Evolutionary conservation across 2,888 invertebrate species (phyloP).

Genomic region (Drosophila phalerata): DNA sequence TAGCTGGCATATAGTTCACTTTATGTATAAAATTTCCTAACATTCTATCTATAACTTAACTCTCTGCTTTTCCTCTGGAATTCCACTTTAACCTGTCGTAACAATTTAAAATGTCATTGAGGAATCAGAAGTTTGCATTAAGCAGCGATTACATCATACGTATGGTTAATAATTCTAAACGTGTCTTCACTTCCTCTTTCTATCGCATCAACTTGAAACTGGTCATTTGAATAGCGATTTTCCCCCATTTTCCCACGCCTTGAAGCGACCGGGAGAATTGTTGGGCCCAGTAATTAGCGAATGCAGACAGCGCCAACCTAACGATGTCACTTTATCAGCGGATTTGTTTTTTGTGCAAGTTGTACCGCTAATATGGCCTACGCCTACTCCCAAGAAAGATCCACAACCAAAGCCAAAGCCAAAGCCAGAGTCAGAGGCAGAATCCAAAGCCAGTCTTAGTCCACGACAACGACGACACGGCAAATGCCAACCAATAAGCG

Average conservation of each 20-base stretch:
- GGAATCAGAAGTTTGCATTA: slow-evolving; percentile 17
- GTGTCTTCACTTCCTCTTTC: slow-evolving; percentile 35
- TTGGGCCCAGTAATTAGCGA: slow-evolving; percentile 72
- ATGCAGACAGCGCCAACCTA: slow-evolving; percentile 80
- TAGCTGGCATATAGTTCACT: too few relatives aligned
- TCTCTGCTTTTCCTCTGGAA: not conserved
- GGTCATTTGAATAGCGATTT: slow-evolving; percentile 60
- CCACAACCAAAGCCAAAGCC: slow-evolving; percentile 49
- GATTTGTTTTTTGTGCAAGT: slow-evolving; percentile 76
- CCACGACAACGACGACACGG: slow-evolving; percentile 56
- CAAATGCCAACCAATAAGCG: slow-evolving; percentile 68
- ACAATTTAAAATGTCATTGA: slow-evolving; percentile 21
- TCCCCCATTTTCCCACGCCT: slow-evolving; percentile 73
- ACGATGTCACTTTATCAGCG: slow-evolving; percentile 82
- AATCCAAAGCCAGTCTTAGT: slow-evolving; percentile 28
- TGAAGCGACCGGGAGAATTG: slow-evolving; percentile 32
- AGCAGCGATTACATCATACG: slow-evolving; percentile 21
- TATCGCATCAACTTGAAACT: slow-evolving; percentile 9
- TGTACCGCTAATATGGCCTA: slow-evolving; percentile 85
- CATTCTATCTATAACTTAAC: too few relatives aligned
- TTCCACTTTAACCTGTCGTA: slow-evolving; percentile 1
- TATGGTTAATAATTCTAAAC: slow-evolving; percentile 25
- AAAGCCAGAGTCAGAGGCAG: slow-evolving; percentile 3
- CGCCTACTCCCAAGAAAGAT: slow-evolving; percentile 82
- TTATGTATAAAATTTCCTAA: too few relatives aligned